phyloP scores from a whole-genome alignment of 2,888 invertebrate genomes.

The Acronicta psi region DNA sequence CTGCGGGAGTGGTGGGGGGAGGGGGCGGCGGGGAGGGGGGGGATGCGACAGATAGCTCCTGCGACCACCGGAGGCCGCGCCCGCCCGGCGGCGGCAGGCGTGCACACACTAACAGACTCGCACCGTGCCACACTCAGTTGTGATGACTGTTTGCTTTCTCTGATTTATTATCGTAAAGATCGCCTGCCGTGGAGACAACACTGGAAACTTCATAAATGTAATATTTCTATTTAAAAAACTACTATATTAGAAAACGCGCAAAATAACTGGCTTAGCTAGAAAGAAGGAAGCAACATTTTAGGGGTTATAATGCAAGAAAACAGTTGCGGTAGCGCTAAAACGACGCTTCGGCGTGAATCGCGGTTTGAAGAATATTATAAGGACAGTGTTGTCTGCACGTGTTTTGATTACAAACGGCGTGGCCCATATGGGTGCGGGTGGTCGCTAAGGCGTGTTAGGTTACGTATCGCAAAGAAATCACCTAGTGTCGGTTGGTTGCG shows the following conservation, averaged over 20 bases:
- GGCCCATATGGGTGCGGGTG: conserved; percentile 84
- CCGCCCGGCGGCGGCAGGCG: conserved; percentile 61
- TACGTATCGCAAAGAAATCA: conserved; percentile 88
- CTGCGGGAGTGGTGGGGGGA: conserved; percentile 39
- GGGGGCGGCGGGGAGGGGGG: conserved; percentile 17
- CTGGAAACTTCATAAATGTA: conserved; percentile 45
- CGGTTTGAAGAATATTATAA: neutral
- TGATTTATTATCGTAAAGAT: conserved; percentile 75
- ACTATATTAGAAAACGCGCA: conserved; percentile 21
- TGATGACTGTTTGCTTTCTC: conserved; percentile 85
- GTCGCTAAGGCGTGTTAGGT: conserved; percentile 78
- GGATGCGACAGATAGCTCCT: conserved; percentile 75
- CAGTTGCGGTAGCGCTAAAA: conserved; percentile 33
- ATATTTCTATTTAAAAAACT: conserved; percentile 17
- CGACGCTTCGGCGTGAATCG: conserved; percentile 21
- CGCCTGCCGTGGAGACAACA: conserved; percentile 77
- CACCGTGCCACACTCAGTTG: conserved; percentile 86
- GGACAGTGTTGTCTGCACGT: conserved; percentile 71
- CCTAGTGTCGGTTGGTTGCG: conserved; percentile 87
- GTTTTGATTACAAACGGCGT: conserved; percentile 59
- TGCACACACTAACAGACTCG: conserved; percentile 73
- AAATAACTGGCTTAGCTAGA: conserved; percentile 28
- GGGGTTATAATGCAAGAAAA: conserved; percentile 18
- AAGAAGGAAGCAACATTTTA: conserved; percentile 48
- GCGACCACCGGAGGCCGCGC: conserved; percentile 77